Evolutionary conservation across 2,113 vertebrate genomes (phyloP), one percentile per base, ranked within the genome.

Genomic region (Crypturellus undulatus): DNA sequence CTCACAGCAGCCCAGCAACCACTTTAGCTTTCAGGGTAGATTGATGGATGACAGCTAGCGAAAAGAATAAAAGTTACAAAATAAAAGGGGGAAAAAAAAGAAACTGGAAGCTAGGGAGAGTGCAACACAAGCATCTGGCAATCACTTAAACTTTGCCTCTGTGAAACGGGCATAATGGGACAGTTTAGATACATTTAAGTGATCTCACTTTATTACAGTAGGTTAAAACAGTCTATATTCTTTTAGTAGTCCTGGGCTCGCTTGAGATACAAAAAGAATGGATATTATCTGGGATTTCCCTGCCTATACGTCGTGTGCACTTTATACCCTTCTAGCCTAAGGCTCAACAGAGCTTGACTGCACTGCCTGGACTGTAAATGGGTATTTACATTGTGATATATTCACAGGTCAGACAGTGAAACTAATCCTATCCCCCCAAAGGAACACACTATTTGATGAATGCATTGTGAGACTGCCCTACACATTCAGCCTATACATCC

Each of bases 401-500:
- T 60, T 71, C 79, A 56, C 64, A 82, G 82, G 52, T 47, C 76
- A 89, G 76, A 89, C 3, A 25, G 59, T 93, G 75, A 89, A 82
- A 72, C 26, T 70, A 86, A 42, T 24, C 68, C 43, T 36, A 8
- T 17, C 15, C 24, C 89, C 87, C 84, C 76, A 91, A 80, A 87
- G 71, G 59, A 94, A 67, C 24, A n/a, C 42, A 30, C 11, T 82
- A 58, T 42, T 85, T 87, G 87, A 92, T 92, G 91, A 91, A 93
- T 45, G 51, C 51, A 28, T 79, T 87, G 84, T 70, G 75, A 95
- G 68, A 77, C 38, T 59, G 69, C 18, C 45, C 70, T 79, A 56
- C 91, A 65, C 84, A 92, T 79, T 79, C 84, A 91, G 75, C 59
- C 59, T 83, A 3, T 67, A 80, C 8, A 59, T 15, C 19, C 34